A percentile compares a stretch with the other conserved stretches of the same genome.
Evolutionary conservation across 2,888 invertebrate genomes (phyloP).

Genomic region (Acanthococcus lagerstroemiae): DNA sequence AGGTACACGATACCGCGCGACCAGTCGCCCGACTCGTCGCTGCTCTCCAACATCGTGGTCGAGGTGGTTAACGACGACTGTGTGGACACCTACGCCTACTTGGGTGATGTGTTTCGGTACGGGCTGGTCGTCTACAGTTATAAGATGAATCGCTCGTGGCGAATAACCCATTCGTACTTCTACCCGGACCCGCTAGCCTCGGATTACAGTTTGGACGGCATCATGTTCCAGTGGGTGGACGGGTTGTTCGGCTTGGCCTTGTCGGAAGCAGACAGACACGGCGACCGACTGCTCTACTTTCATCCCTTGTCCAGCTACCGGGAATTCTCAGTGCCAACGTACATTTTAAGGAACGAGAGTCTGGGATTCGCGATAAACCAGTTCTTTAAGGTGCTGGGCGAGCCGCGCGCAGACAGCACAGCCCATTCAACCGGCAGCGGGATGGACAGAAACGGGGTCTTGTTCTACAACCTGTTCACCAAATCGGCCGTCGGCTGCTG

Average conservation of each 20-base stretch:
- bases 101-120: slow-evolving; percentile 49
- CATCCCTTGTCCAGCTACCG: slow-evolving; percentile 67
- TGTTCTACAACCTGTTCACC: slow-evolving; percentile 65
- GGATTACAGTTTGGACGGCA: slow-evolving; percentile 38
- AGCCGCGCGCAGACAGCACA: slow-evolving; percentile 34
- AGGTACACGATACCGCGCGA: slow-evolving; percentile 54
- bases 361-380: slow-evolving; percentile 40
- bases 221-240: slow-evolving; percentile 53
- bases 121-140: slow-evolving; percentile 67
- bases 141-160: slow-evolving; percentile 58
- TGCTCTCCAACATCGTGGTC: slow-evolving; percentile 65
- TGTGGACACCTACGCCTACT: slow-evolving; percentile 59
- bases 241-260: slow-evolving; percentile 65
- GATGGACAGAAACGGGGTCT: slow-evolving; percentile 58
- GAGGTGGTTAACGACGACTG: slow-evolving; percentile 57
- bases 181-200: slow-evolving; percentile 47
- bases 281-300: slow-evolving; percentile 63
- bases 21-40: slow-evolving; percentile 50
- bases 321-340: slow-evolving; percentile 62
- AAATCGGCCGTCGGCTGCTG: slow-evolving; percentile 67
- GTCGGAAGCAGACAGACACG: slow-evolving; percentile 52
- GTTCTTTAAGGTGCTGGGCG: slow-evolving; percentile 36
- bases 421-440: slow-evolving; percentile 62
- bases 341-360: slow-evolving; percentile 53
- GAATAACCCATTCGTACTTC: slow-evolving; percentile 60